phyloP scores from a whole-genome alignment of 2,797 vertebrate genomes.

The Simalia tracyae region DNA sequence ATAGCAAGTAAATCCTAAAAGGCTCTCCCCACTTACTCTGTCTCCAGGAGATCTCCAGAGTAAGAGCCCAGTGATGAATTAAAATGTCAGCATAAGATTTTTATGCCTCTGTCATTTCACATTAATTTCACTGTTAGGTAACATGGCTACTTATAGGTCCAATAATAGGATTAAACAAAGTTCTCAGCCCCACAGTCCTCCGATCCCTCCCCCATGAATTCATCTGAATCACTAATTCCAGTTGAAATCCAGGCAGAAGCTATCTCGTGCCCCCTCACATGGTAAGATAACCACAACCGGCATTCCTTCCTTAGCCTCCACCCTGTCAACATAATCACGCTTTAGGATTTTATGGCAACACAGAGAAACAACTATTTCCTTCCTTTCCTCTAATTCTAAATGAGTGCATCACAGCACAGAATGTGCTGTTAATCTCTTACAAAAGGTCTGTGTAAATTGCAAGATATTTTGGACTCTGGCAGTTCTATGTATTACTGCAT shows the following conservation, averaged over 20 bases:
- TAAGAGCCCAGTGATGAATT: neutral
- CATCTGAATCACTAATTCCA: neutral
- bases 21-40: neutral
- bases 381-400: neutral
- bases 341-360: neutral
- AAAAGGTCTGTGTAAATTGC: neutral
- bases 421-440: neutral
- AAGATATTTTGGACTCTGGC: neutral
- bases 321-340: neutral
- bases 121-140: conserved; percentile 30
- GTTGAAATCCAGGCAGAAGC: neutral
- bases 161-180: conserved; percentile 28
- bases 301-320: neutral
- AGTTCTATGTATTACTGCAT: neutral
- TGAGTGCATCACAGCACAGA: neutral
- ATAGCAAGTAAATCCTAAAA: neutral
- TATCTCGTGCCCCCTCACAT: neutral
- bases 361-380: neutral
- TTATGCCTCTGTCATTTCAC: neutral
- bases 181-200: neutral
- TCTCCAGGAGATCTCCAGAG: neutral
- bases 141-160: conserved; percentile 6
- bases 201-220: conserved; percentile 6
- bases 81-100: conserved; percentile 28
- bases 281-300: neutral